Evolutionary conservation across 2,888 invertebrate genomes (phyloP), one percentile per base, ranked within the genome.

Genomic region (Pachycephus smyrnensis): DNA sequence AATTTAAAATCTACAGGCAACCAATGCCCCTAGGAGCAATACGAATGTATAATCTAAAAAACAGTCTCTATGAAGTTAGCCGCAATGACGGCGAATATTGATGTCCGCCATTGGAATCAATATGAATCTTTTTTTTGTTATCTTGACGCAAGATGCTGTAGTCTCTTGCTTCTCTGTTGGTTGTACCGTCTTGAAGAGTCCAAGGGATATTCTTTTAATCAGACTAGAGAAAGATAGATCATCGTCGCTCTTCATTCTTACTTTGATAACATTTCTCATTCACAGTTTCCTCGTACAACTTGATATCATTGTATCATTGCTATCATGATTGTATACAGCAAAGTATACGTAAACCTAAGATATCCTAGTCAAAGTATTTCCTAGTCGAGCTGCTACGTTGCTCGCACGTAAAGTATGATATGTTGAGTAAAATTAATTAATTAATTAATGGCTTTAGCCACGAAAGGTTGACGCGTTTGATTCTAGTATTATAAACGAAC

Each of bases 321-420:
- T 1, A 15, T 40, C 4, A 4, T 40, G 15, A 4, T 15, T 15
- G 15, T 15, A 40, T 40, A 40, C 40, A 23, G 15, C 15, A 6
- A 40, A 40, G 40, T 40, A 15, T 40, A 40, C 23, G 40, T 40
- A 40, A 55, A 55, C 23, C 55, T 55, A 55, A 55, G 9, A 9
- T 55, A 55, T 55, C 55, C 23, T 55, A 55, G 55, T 35, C 9
- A 55, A 55, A 55, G 23, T 55, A 55, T 9, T 55, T 55, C 15
- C 15, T 55, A 55, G 23, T 23, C 55, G 55, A 55, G 55, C 23
- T 55, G 23, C 82, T 86, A 84, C 32, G 84, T 79, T 83, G 84
- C 83, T 85, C 82, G 80, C 77, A 84, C 80, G 81, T 84, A 84
- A 23, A 86, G 82, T 84, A 84, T 88, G 88, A 88, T 88, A 88